Conservation (phyloP, 2,888 invertebrate genomes). For the Ecdyonurus torrentis region DNA sequence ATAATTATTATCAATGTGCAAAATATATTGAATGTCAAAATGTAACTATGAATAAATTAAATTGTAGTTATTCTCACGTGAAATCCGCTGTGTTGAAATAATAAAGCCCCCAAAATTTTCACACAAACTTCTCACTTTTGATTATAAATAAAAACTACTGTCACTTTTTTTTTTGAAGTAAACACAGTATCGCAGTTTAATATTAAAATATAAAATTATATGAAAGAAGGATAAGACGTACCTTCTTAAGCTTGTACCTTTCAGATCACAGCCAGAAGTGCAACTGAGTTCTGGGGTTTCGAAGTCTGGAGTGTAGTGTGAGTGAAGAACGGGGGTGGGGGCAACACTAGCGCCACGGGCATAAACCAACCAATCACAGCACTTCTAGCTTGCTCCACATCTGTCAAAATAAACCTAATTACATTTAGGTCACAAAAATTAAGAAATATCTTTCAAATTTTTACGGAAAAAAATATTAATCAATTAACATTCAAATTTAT, state of each 20-base stretch:
- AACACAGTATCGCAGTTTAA: not conserved
- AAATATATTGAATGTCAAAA: too few relatives aligned
- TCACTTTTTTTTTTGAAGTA: not conserved
- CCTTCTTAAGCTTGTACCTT: not conserved
- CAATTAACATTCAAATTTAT: too few relatives aligned
- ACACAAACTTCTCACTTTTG: not conserved
- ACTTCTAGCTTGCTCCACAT: not conserved
- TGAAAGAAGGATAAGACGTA: too few relatives aligned
- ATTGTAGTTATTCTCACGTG: too few relatives aligned
- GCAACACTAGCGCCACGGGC: not conserved
- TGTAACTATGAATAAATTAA: too few relatives aligned
- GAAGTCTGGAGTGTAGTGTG: not conserved
- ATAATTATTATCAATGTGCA: not conserved
- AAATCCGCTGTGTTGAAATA: too few relatives aligned
- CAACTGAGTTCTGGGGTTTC: not conserved
- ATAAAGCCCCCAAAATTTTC: too few relatives aligned
- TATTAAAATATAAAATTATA: too few relatives aligned
- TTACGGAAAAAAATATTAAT: too few relatives aligned
- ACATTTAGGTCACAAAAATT: not conserved
- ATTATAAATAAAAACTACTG: not conserved
- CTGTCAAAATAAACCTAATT: not conserved
- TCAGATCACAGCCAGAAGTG: constrained; percentile 1
- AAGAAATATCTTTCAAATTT: too few relatives aligned
- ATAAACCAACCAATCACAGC: not conserved
- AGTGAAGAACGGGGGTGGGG: not conserved